These are phyloP conservation scores for Maniola hyperantus DNA, from an alignment of 2,888 invertebrate genomes.

Conservation along the genomic window DNA sequence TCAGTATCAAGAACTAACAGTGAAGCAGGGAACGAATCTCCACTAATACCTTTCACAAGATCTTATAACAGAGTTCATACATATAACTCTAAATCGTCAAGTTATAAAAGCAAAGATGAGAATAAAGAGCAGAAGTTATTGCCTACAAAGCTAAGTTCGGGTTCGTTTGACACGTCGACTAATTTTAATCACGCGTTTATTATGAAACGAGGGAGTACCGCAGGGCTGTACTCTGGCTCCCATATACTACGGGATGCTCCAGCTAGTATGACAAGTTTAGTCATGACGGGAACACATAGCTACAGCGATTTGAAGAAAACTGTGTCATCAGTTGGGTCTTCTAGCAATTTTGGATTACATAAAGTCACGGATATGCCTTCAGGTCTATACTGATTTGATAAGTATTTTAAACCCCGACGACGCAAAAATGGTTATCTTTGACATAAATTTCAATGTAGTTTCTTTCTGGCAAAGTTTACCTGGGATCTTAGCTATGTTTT, in stretches of 20 bases:
- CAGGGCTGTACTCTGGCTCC: slow-evolving; percentile 85
- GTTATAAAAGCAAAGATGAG: slow-evolving; percentile 58
- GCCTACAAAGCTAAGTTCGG: slow-evolving; percentile 51
- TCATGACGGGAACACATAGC: slow-evolving; percentile 70
- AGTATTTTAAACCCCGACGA: slow-evolving; percentile 28
- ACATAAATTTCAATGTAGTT: background rate
- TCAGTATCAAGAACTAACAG: slow-evolving; percentile 69
- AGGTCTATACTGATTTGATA: slow-evolving; percentile 82
- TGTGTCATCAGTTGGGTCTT: slow-evolving; percentile 66
- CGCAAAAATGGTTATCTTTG: background rate
- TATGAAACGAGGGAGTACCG: slow-evolving; percentile 84
- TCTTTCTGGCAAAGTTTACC: background rate
- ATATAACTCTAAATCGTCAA: slow-evolving; percentile 59
- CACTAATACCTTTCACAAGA: slow-evolving; percentile 64
- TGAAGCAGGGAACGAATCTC: slow-evolving; percentile 67
- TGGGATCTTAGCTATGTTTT: background rate
- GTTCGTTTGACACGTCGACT: slow-evolving; percentile 63
- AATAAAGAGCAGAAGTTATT: slow-evolving; percentile 48
- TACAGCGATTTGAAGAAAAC: slow-evolving; percentile 75
- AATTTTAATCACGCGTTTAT: slow-evolving; percentile 82
- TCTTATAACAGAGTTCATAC: slow-evolving; percentile 58
- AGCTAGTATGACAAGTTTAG: slow-evolving; percentile 75
- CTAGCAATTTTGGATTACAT: slow-evolving; percentile 72
- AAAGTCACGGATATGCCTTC: slow-evolving; percentile 89
- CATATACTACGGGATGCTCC: slow-evolving; percentile 74